Base-by-base conservation (phyloP, 2,888 invertebrate genomes). In the Therioaphis trifolii region DNA sequence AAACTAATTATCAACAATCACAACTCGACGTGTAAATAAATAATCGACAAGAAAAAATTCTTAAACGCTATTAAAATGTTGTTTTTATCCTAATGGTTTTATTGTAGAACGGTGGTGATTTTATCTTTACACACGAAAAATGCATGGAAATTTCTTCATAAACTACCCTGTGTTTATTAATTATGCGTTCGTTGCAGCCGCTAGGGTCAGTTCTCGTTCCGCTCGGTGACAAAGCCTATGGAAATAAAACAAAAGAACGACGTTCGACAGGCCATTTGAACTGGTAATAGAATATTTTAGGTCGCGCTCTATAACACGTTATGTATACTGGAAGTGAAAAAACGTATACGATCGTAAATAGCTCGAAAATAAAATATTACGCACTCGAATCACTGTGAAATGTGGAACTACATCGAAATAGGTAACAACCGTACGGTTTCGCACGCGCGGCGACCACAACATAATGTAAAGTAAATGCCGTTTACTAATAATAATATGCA, bases 1-100 rank as follows among this genome's bases (percentile, higher is more conserved):
- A 61, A 75, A 75, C 40, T 58, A 75, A 58, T 74, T 58, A n/a
- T n/a, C n/a, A 58, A 75, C 75, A 75, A 75, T 12, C 58, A 75
- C 58, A 58, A 43, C 43, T 24, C 40, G 14, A 29, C 9, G 24
- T 24, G 5, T 61, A 18, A 18, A 58, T 40, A 58, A 55, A 55
- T 55, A 12, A 58, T n/a, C n/a, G n/a, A 52, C 2, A 52, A 35
- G 55, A 43, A 71, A 27, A 71, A 35, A 27, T 46, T n/a, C 5
- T 2, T 52, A 18, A n/a, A 52, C 15, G 18, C 1, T 1, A 49
- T 15, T 15, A 5, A 35, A 35, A 35, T 35, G 7, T 35, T 35
- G 3, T 35, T 35, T 35, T 35, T 35, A 35, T 7, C 7, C 35
- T 35, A 35, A 35, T 35, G 35, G n/a, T n/a, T n/a, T n/a, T n/a